Evolutionary conservation across 1,140 invertebrate species (phyloP).

Genomic region (Magallana angulata): DNA sequence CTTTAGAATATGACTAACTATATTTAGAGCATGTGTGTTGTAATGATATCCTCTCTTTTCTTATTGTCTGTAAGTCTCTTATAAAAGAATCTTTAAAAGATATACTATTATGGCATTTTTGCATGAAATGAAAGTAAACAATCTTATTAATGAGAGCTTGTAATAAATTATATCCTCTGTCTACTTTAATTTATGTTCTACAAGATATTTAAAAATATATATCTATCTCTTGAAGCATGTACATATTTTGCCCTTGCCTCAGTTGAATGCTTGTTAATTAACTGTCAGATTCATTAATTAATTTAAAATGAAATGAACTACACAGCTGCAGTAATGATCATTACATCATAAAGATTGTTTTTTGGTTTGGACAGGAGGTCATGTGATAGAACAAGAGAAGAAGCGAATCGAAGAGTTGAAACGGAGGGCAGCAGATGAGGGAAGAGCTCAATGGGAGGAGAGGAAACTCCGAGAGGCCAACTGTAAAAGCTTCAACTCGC

Average conservation of each 20-base stretch:
- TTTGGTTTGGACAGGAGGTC: conserved; percentile 71
- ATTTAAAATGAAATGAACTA: neutral
- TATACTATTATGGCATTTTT: no score
- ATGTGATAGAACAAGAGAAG: conserved; percentile 94
- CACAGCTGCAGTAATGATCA: neutral
- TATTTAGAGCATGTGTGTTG: conserved; percentile 1
- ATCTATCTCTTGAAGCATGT: neutral
- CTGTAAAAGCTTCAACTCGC: conserved; percentile 86
- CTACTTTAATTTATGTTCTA: neutral
- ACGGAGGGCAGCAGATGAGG: conserved; percentile 91
- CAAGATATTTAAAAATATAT: neutral
- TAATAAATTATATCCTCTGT: no score
- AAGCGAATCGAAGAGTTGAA: conserved; percentile 92
- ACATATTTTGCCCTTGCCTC: conserved; percentile 4
- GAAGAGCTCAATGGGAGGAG: conserved; percentile 91
- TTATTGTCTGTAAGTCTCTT: neutral
- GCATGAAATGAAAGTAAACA: no score
- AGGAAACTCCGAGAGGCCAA: conserved; percentile 80
- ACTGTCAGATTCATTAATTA: neutral
- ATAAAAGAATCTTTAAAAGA: neutral
- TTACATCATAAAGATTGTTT: conserved; percentile 18
- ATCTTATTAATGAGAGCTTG: no score
- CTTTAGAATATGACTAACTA: no score
- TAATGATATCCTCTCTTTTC: neutral
- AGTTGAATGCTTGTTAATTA: neutral